phyloP scores from a whole-genome alignment of 2,113 vertebrate genomes.

The Diadophis punctatus region DNA sequence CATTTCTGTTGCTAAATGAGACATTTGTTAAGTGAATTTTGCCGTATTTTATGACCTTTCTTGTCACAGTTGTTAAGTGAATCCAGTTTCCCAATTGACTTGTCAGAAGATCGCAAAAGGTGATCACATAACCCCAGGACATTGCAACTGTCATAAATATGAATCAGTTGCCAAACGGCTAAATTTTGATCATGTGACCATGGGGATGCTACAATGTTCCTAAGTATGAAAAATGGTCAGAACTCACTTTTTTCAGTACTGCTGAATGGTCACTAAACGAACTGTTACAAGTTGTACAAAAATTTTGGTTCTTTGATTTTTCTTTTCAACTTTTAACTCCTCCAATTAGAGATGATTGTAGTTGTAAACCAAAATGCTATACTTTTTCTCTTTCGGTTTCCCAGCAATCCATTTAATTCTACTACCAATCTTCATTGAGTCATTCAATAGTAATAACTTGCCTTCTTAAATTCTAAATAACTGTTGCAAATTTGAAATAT shows the following conservation, averaged over 20 bases:
- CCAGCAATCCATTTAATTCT: neutral
- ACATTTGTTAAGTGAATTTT: neutral
- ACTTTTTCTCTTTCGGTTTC: neutral
- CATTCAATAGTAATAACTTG: neutral
- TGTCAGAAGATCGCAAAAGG: neutral
- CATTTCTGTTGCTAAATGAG: neutral
- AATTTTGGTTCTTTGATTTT: neutral
- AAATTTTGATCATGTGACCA: neutral
- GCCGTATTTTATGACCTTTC: neutral
- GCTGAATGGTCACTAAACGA: neutral
- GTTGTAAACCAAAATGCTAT: neutral
- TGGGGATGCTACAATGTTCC: neutral
- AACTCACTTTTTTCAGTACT: neutral
- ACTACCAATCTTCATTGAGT: neutral
- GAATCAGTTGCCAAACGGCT: neutral
- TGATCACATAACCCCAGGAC: neutral
- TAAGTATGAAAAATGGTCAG: neutral
- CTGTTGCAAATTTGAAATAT: neutral
- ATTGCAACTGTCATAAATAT: neutral
- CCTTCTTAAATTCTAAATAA: neutral
- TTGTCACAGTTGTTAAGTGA: neutral
- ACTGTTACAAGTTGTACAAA: neutral
- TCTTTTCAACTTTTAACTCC: too few species aligned
- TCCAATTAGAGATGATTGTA: neutral
- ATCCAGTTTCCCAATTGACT: neutral